Evolutionary conservation across 2,888 invertebrate species (phyloP).

Genomic region (Gastrophysa polygoni): DNA sequence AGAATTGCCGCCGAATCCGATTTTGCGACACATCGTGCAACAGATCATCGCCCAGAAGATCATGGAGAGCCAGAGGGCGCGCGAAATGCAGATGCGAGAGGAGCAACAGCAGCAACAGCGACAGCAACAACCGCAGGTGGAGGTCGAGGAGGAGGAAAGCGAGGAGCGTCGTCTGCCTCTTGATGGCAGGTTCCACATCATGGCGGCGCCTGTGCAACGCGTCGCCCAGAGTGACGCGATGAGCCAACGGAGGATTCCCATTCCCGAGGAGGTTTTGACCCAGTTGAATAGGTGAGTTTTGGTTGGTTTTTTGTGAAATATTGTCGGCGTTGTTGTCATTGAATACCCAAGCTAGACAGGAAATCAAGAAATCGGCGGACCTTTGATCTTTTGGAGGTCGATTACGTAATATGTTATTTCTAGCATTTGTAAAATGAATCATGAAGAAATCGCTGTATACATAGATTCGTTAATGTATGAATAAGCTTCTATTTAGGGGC

Average conservation of each 20-base stretch:
- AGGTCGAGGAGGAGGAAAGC: slow-evolving; percentile 32
- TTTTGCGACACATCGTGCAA: slow-evolving; percentile 58
- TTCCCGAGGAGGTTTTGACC: slow-evolving; percentile 58
- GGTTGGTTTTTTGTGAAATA: background rate
- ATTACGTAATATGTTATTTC: too few relatives aligned
- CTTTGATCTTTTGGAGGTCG: too few relatives aligned
- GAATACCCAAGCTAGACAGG: too few relatives aligned
- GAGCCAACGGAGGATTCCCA: slow-evolving; percentile 56
- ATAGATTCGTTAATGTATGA: too few relatives aligned
- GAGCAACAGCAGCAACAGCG: slow-evolving; percentile 46
- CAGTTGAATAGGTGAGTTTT: slow-evolving; percentile 52
- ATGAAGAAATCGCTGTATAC: too few relatives aligned
- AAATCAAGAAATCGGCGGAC: too few relatives aligned
- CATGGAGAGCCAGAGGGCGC: slow-evolving; percentile 51
- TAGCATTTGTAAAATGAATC: too few relatives aligned
- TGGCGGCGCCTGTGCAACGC: slow-evolving; percentile 13
- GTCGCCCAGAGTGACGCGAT: slow-evolving; percentile 21
- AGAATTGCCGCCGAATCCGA: slow-evolving; percentile 55
- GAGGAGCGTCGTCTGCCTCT: slow-evolving; percentile 37
- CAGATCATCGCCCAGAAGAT: slow-evolving; percentile 57
- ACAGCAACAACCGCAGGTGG: slow-evolving; percentile 33
- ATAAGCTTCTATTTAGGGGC: too few relatives aligned
- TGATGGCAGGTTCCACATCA: slow-evolving; percentile 20
- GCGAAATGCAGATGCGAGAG: slow-evolving; percentile 48
- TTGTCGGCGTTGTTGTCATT: too few relatives aligned